A percentile compares a stretch with the other conserved stretches of the same genome.
Evolutionary conservation across 2,113 vertebrate genomes (phyloP).

Genomic region (Megaceryle maxima): DNA sequence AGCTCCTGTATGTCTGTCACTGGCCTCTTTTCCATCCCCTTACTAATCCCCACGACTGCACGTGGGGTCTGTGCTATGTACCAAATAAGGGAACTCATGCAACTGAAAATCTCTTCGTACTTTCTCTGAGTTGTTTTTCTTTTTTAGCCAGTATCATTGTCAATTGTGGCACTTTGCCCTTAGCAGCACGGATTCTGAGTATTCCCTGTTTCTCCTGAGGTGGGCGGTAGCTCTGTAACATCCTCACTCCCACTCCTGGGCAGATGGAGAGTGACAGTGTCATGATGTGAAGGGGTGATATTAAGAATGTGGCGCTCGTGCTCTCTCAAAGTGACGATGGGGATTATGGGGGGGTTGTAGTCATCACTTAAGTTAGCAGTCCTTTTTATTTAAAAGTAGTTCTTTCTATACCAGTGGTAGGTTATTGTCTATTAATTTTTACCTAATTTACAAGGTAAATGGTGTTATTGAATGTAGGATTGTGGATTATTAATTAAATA

Average conservation of each 20-base stretch:
- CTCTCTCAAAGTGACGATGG: not conserved
- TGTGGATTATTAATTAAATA: not conserved
- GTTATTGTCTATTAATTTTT: not conserved
- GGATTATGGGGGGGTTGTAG: not conserved
- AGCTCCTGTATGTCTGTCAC: not conserved
- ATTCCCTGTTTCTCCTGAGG: not conserved
- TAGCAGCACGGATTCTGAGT: not conserved
- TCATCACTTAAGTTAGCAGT: not conserved
- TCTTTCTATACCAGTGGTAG: not conserved
- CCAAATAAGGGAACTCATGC: not conserved
- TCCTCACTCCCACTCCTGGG: not conserved
- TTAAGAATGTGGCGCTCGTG: not conserved
- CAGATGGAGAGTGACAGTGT: not conserved
- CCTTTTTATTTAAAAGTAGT: not conserved
- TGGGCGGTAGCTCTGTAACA: not conserved
- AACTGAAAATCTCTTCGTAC: not conserved
- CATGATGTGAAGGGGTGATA: not conserved
- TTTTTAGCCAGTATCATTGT: not conserved
- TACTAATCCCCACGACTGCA: not conserved
- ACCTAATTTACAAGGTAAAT: not conserved
- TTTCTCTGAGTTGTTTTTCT: not conserved
- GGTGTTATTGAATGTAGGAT: not conserved
- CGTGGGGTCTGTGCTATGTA: not conserved
- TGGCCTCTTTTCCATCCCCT: not conserved
- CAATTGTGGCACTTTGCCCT: not conserved